Percentiles rank a stretch among this genome's conserved stretches.
These are phyloP conservation scores for Olivierus martensii DNA, from an alignment of 1,140 invertebrate genomes.

Conservation along the genomic window DNA sequence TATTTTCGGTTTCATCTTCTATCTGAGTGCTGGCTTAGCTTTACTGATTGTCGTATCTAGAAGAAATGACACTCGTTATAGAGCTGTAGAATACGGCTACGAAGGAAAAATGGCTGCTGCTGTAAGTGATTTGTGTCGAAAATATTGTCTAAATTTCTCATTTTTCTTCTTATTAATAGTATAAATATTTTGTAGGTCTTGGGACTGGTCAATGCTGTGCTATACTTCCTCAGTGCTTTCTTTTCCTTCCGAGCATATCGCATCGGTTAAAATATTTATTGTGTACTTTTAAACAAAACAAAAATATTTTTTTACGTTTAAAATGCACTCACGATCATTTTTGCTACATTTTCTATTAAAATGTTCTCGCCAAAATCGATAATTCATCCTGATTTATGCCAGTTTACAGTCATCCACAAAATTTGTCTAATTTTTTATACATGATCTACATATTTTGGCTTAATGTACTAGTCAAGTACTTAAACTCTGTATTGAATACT, in stretches of 20 bases:
- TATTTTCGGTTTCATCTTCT: constrained; percentile 12
- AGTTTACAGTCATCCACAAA: too few species aligned
- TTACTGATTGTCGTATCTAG: constrained; percentile 1
- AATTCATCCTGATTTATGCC: too few species aligned
- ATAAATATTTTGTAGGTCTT: constrained; percentile 1
- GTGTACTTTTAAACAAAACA: too few species aligned
- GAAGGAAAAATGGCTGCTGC: constrained; percentile 14
- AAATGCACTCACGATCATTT: too few species aligned
- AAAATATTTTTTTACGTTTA: too few species aligned
- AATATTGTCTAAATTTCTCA: not conserved
- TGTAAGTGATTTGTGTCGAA: constrained; percentile 1
- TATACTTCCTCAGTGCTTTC: constrained; percentile 6
- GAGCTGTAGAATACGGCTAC: not conserved
- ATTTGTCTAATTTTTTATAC: too few species aligned
- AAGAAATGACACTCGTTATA: not conserved
- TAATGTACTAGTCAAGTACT: too few species aligned
- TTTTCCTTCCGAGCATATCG: constrained; percentile 11
- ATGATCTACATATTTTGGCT: too few species aligned
- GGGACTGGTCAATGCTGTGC: constrained; percentile 2
- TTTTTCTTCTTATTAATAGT: not conserved
- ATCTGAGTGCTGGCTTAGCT: constrained; percentile 7
- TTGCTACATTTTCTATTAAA: too few species aligned
- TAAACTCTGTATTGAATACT: too few species aligned
- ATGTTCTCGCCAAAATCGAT: too few species aligned
- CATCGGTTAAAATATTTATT: not conserved